Evolutionary conservation across 2,888 invertebrate genomes (phyloP), one percentile per base, ranked within the genome.

Genomic region (Amblyjoppa proteus): DNA sequence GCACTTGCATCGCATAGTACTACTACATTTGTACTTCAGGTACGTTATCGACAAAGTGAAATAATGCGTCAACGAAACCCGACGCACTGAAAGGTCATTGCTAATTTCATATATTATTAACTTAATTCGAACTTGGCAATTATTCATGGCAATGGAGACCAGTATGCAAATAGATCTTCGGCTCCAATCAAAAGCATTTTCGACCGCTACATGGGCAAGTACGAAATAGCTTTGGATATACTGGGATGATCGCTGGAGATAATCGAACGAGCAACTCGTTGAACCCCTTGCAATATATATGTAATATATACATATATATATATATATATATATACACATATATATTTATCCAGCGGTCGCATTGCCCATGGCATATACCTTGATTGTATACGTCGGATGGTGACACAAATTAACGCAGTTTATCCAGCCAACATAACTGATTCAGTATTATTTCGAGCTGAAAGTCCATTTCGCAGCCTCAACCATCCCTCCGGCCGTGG

Each of bases 351-450:
- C 11, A 31, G 16, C 20, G 28, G 5, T 20, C 20, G 56, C 25
- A 56, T 34, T 56, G 56, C n/a, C 28, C 31, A 61, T 41, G 31
- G 58, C 58, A 28, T 11, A 4, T 49, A 49, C 58, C 58, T 61
- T 5, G 74, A 61, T 28, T 1, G 28, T 25, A 28, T 28, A 11
- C 28, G 28, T 58, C 9, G 58, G 1, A 58, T 58, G 28, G 58
- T 28, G 58, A 16, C 64, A 61, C 49, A 49, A 75, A 75, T 75
- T 75, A 64, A 49, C 49, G 49, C 9, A 49, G 75, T 64, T 75
- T 28, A 64, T 64, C 34, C n/a, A 64, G 64, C 20, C 38, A 20
- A 5, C 34, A 45, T 49, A 75, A 64, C 64, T 64, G 49, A 75
- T 64, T 28, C 49, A 75, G 64, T 49, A 64, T 75, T 64, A 75